A percentile compares a stretch with the other conserved stretches of the same genome.
Evolutionary conservation across 2,113 vertebrate species (phyloP).

Genomic region (Labeo rohita): DNA sequence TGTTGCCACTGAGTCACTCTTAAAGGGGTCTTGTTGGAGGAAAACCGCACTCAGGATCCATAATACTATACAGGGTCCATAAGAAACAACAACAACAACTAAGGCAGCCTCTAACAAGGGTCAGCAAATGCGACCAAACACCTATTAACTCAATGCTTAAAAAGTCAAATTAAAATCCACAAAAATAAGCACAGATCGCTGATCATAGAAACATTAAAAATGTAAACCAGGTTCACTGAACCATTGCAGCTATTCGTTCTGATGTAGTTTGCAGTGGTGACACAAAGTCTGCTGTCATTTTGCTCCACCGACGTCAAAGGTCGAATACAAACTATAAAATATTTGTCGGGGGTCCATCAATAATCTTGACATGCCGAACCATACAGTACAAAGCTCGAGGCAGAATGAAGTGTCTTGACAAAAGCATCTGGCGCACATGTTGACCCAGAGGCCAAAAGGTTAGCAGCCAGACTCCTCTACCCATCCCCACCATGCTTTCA

Average conservation of each 20-base stretch:
- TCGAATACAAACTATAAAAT: slow-evolving; percentile 78
- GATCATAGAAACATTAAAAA: slow-evolving; percentile 6
- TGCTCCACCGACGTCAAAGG: slow-evolving; percentile 71
- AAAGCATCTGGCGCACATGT: slow-evolving; percentile 63
- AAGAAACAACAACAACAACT: slow-evolving; percentile 8
- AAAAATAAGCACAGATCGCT: slow-evolving; percentile 4
- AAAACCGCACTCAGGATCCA: slow-evolving; percentile 20
- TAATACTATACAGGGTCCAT: background rate
- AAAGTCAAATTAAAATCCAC: background rate
- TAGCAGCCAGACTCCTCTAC: slow-evolving; percentile 69
- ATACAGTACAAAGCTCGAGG: slow-evolving; percentile 74
- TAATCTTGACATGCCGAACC: slow-evolving; percentile 75
- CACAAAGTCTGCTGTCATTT: slow-evolving; percentile 27
- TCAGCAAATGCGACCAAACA: background rate
- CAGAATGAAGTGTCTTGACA: slow-evolving; percentile 62
- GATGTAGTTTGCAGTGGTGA: slow-evolving; percentile 43
- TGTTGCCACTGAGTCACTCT: slow-evolving; percentile 47
- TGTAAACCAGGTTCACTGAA: slow-evolving; percentile 34
- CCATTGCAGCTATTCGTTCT: slow-evolving; percentile 69
- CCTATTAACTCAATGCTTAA: background rate
- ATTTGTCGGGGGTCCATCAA: slow-evolving; percentile 74
- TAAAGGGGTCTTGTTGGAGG: slow-evolving; percentile 21
- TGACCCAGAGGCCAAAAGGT: slow-evolving; percentile 77
- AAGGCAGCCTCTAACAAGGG: background rate
- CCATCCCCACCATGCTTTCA: slow-evolving; percentile 63